phyloP scores from a whole-genome alignment of 1,140 invertebrate genomes.

The Bilobella aurantiaca region DNA sequence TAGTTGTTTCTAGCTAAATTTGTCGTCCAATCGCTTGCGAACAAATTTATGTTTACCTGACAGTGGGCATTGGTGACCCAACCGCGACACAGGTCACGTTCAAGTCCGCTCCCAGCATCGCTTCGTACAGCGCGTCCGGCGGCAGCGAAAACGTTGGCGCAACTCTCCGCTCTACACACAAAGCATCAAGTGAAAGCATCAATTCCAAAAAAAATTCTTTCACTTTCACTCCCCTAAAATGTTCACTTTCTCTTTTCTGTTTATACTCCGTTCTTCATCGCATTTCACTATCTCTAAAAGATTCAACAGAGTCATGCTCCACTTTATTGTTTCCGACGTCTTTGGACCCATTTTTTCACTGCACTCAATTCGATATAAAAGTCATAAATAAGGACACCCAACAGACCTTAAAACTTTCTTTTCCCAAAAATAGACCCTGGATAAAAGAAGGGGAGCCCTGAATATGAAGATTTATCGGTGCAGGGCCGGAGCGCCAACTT shows the following conservation, averaged over 20 bases:
- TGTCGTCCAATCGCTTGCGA: too few relatives aligned
- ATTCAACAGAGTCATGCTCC: neutral
- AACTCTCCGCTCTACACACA: conserved; percentile 71
- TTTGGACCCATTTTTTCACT: neutral
- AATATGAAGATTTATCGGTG: neutral
- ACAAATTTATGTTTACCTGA: conserved; percentile 50
- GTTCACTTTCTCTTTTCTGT: too few relatives aligned
- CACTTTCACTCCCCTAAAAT: neutral
- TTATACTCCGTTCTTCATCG: too few relatives aligned
- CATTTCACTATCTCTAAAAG: neutral
- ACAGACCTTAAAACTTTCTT: neutral
- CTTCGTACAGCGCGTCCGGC: conserved; percentile 68
- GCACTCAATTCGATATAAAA: neutral
- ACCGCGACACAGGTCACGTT: conserved; percentile 93
- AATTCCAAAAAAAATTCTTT: conserved; percentile 13
- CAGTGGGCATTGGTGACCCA: conserved; percentile 92
- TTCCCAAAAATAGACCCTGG: too few relatives aligned
- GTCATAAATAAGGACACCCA: neutral
- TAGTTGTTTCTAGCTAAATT: too few relatives aligned
- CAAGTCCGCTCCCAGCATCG: conserved; percentile 76
- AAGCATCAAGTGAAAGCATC: conserved; percentile 21
- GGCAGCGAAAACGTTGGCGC: conserved; percentile 87
- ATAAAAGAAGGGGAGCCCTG: neutral
- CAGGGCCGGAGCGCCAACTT: neutral
- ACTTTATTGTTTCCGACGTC: neutral